Evolutionary conservation across 1,140 invertebrate species (phyloP), one percentile per base, ranked within the genome.

Genomic region (Drosophila sp.): DNA sequence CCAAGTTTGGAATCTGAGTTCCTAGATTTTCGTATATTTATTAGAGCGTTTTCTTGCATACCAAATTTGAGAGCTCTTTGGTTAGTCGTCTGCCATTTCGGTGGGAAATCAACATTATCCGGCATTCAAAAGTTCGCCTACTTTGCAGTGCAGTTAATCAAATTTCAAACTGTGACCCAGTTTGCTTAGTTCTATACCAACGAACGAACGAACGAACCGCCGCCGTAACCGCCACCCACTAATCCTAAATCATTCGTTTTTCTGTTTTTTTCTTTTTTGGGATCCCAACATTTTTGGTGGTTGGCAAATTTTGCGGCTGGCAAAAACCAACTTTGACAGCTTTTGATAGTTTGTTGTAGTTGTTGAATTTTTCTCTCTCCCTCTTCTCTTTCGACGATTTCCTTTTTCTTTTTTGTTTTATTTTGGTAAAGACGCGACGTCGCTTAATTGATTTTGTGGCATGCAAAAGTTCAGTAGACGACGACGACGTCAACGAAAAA

Each of bases 381-480:
- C n/a, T 25, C 38, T 8, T 64, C 27, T n/a, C 32, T 1, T 44
- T 56, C n/a, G 30, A 10, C 29, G 33, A 35, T 32, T 30, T 54
- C 10, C 2, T 27, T 44, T 41, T 40, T 40, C 35, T 64, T 54
- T 4, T 7, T 8, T 55, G 61, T 73, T 68, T 64, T 70, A 50
- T 40, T 35, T 65, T 38, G 66, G 29, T 32, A 25, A 40, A 35
- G 74, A 71, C 67, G 72, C 55, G 63, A 64, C 77, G 41, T 56
- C 55, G 71, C 74, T 78, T 89, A 89, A 89, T 89, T 89, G 84
- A 89, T 89, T 89, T 89, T 89, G 85, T 70, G 84, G 84, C 71
- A 84, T 73, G 84, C 73, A 80, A 58, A 80, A 82, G 75, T 69
- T 78, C 70, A 64, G 29, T 60, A 72, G 67, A 69, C 78, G 56